Conservation (phyloP, 2,797 vertebrate genomes). For the Gymnoscopelus microlampas region DNA sequence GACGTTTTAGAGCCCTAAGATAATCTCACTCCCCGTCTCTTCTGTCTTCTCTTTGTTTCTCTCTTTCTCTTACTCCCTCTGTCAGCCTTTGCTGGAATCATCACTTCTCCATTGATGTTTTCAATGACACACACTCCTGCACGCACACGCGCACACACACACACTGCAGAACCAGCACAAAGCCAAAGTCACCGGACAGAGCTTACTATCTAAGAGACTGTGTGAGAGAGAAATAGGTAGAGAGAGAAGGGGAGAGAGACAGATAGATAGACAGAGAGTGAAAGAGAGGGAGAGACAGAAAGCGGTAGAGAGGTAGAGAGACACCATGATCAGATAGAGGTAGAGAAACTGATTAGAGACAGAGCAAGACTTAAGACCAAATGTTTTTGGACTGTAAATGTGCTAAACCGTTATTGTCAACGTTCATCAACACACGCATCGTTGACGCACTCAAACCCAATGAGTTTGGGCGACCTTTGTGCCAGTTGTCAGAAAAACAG, state of each 20-base stretch:
- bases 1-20: not conserved
- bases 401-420: not conserved
- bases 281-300: constrained; percentile 5
- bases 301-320: not conserved
- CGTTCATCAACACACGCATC: not conserved
- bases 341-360: too few relatives aligned
- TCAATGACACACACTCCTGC: not conserved
- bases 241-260: not conserved
- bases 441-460: not conserved
- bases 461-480: constrained; percentile 3
- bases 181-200: constrained; percentile 27
- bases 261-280: not conserved
- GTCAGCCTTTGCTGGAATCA: constrained; percentile 4
- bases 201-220: constrained; percentile 24
- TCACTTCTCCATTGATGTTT: constrained; percentile 43
- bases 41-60: constrained; percentile 1
- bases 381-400: not conserved
- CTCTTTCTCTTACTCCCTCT: constrained; percentile 12
- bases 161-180: constrained; percentile 42
- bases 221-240: not conserved
- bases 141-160: constrained; percentile 11
- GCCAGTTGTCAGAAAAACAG: constrained; percentile 12
- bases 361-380: too few relatives aligned
- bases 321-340: not conserved
- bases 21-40: not conserved